Base-by-base conservation (phyloP, 2,113 vertebrate genomes). In the Salvelinus fontinalis region DNA sequence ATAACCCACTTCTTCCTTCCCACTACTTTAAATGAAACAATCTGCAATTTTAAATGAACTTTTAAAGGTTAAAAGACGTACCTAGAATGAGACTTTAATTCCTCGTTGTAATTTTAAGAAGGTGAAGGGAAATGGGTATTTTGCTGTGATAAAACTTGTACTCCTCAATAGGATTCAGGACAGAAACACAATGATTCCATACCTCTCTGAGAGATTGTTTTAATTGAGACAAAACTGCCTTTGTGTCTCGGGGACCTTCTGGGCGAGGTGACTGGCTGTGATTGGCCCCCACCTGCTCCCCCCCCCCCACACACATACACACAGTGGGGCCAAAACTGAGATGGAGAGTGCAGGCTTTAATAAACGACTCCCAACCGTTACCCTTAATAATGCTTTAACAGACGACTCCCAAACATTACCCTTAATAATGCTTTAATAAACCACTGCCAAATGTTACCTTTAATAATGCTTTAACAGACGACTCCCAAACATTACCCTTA, bases 211-310 rank as follows among this genome's bases (percentile, higher is more conserved):
- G 67, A 88, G 76, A 84, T 76, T 0, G 76, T 83, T 86, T 75
- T 76, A 84, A 87, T 85, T 86, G 78, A 75, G 71, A 77, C 59
- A 73, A 54, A 83, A 83, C 79, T 70, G 49, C 27, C 71, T 67
- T 29, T 64, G 51, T 59, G 71, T 74, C 73, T 81, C 69, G 20
- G 44, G 75, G 78, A 75, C 39, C 71, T 71, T 71, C 16, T 9
- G 26, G 39, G 73, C 22, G 2, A 26, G 51, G 67, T 60, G 49
- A 2, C 70, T 64, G 39, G 39, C 39, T 44, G 68, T 48, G 59
- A 67, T 75, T 27, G 65, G 75, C 27, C 62, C 71, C 39, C 71
- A 22, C 70, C 69, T 62, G 75, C 60, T 16, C 76, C 75, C 18
- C 20, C 31, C 4, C 29, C 29, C 13, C 51, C 66, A 20, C 51